These are phyloP conservation scores for Agriopis marginaria DNA, from an alignment of 2,888 invertebrate genomes.

Conservation along the genomic window DNA sequence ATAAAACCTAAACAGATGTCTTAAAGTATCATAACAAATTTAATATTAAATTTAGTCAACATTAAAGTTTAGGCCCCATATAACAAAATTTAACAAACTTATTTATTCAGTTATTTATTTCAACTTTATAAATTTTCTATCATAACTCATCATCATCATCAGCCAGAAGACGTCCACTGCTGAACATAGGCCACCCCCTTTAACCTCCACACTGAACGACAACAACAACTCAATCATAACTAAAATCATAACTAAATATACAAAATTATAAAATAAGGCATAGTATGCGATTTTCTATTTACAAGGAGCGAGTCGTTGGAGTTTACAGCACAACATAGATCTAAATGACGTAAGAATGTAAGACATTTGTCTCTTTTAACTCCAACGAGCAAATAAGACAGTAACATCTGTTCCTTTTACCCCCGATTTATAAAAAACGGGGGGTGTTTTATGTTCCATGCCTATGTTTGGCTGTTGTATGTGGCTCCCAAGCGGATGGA, in stretches of 20 bases:
- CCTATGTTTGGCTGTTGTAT: no score
- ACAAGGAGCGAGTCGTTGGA: conserved; percentile 20
- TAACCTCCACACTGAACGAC: no score
- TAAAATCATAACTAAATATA: no score
- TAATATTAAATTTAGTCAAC: neutral
- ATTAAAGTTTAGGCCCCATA: conserved; percentile 5
- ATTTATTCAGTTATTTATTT: neutral
- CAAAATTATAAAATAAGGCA: no score
- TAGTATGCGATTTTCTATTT: conserved; percentile 15
- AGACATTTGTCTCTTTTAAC: no score
- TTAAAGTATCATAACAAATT: neutral
- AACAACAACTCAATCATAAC: no score
- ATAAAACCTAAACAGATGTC: neutral
- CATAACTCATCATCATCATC: no score
- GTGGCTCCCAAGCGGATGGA: no score
- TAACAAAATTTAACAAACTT: conserved; percentile 9
- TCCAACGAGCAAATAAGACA: no score
- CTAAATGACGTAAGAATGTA: neutral
- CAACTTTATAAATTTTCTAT: neutral
- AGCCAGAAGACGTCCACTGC: no score
- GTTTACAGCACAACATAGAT: conserved; percentile 1
- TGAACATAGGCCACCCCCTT: no score
- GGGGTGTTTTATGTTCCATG: neutral
- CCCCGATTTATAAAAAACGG: neutral
- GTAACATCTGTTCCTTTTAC: no score